phyloP scores from a whole-genome alignment of 2,888 invertebrate species.

The Morpho deidamia region DNA sequence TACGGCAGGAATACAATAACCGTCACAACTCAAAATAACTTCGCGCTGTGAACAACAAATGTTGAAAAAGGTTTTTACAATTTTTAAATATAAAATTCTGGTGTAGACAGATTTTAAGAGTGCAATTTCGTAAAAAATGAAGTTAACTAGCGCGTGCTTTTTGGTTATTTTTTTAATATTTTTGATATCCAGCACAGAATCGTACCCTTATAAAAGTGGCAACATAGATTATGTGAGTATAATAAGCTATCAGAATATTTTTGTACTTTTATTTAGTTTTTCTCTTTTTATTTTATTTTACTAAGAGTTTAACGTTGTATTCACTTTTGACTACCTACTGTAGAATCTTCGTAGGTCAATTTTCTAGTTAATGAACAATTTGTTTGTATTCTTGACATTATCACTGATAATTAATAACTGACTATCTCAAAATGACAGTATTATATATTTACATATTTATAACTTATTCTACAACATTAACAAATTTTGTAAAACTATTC shows the following conservation, averaged over 20 bases:
- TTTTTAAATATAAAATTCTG: neutral
- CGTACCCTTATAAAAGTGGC: constrained; percentile 45
- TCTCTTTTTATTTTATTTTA: neutral
- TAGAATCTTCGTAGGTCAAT: too few species aligned
- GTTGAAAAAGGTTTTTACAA: neutral
- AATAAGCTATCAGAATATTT: neutral
- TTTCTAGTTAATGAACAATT: too few species aligned
- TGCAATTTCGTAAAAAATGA: constrained; percentile 37
- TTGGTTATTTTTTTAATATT: constrained; percentile 43
- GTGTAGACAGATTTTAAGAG: neutral
- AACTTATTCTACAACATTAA: too few species aligned
- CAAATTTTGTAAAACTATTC: too few species aligned
- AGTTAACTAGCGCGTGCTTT: constrained; percentile 37
- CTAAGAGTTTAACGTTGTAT: too few species aligned
- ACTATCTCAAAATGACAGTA: too few species aligned
- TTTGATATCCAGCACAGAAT: constrained; percentile 38
- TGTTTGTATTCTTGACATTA: too few species aligned
- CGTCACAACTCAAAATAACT: constrained; percentile 41
- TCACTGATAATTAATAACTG: too few species aligned
- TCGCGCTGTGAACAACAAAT: constrained; percentile 21
- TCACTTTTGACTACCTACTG: too few species aligned
- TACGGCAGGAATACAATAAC: constrained; percentile 41
- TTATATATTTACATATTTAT: too few species aligned
- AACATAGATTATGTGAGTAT: constrained; percentile 67
- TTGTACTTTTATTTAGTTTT: neutral